These are phyloP conservation scores for Galemys pyrenaicus DNA, from an alignment of 2,113 vertebrate genomes.

Conservation along the genomic window DNA sequence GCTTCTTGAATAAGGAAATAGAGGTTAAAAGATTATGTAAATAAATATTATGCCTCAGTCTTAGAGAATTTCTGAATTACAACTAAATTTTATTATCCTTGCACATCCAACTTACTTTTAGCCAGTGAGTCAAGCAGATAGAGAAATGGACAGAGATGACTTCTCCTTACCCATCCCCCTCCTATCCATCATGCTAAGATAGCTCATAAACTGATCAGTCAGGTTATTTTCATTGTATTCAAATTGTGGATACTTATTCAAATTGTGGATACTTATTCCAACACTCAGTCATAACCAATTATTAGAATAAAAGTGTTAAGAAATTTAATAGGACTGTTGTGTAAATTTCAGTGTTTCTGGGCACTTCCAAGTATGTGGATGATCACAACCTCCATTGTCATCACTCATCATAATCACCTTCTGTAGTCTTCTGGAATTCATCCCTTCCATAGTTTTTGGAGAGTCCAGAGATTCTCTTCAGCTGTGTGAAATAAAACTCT, in stretches of 20 bases:
- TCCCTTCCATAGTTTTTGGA: neutral
- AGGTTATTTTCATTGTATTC: conserved; percentile 8
- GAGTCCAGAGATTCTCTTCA: neutral
- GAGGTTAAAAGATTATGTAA: neutral
- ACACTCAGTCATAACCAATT: conserved; percentile 27
- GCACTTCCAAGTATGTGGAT: neutral
- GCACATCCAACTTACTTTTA: neutral
- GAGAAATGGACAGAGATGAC: neutral
- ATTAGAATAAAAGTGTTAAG: conserved; percentile 7
- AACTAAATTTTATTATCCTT: neutral
- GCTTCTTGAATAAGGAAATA: neutral
- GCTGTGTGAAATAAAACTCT: neutral
- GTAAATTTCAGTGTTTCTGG: neutral
- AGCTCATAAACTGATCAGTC: neutral
- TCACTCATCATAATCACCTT: neutral
- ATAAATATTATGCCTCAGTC: neutral
- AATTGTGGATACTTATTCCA: neutral
- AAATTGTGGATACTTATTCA: neutral
- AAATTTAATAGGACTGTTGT: neutral
- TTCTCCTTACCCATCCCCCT: neutral
- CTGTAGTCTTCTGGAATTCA: neutral
- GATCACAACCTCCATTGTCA: neutral
- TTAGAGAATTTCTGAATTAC: neutral
- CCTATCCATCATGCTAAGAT: neutral
- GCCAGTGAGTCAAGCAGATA: neutral